Evolutionary conservation across 2,888 invertebrate genomes (phyloP), one percentile per base, ranked within the genome.

Genomic region (Acanthacorydalis orientalis): DNA sequence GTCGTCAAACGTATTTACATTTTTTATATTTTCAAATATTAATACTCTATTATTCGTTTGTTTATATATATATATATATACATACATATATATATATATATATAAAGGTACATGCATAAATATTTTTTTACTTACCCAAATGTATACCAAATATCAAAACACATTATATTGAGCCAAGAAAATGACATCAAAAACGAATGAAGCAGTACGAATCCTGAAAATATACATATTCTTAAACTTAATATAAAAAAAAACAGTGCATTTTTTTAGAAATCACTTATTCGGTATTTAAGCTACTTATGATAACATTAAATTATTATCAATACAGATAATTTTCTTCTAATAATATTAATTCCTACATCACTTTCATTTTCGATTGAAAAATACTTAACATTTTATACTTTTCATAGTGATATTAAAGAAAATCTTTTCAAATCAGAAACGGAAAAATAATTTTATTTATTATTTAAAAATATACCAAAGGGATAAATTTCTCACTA

Each of bases 101-200:
- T 23, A 23, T 23, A 23, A 4, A 23, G 2, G 6, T 23, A 23
- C 23, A 23, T 23, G 23, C 2, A 23, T 4, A 23, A 23, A 23
- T n/a, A n/a, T n/a, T n/a, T n/a, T n/a, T n/a, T 52, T 53, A 69
- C 77, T 75, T 64, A 83, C 84, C 81, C 80, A 64, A 84, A 81
- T 57, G 82, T 83, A 74, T 78, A 78, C 82, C 82, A 84, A 63
- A 84, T 83, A 71, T 84, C 84, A 68, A 82, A 78, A 62, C 83
- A 83, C 75, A 83, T 83, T 59, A 83, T 76, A 67, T 81, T 83
- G 59, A 83, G 73, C 84, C 84, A 84, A 46, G 75, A 73, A 61
- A 84, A 84, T 44, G 82, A 75, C 9, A 80, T 75, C 58, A 80
- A 70, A 59, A 82, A 77, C 49, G 75, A 73, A 59, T 81, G 82